A percentile compares a stretch with the other conserved stretches of the same genome.
Evolutionary conservation across 1,140 invertebrate species (phyloP).

Genomic region (Choristoneura fumiferana): DNA sequence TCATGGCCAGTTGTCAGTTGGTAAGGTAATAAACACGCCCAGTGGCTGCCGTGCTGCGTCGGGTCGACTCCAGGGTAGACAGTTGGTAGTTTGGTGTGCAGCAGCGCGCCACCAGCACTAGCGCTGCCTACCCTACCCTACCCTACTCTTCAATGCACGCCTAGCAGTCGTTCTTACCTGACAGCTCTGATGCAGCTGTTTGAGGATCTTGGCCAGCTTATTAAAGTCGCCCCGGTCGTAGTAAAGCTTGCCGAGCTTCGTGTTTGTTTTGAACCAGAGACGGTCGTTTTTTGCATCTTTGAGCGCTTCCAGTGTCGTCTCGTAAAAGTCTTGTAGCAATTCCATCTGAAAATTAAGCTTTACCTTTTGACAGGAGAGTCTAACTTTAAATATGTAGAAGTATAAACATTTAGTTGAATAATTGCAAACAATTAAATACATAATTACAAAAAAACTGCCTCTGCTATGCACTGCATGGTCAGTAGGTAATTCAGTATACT

Average conservation of each 20-base stretch:
- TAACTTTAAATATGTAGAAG: too few relatives aligned
- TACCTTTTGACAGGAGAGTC: slow-evolving; percentile 21
- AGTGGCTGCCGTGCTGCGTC: too few relatives aligned
- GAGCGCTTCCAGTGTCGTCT: slow-evolving; percentile 98
- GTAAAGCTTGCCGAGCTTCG: slow-evolving; percentile 98
- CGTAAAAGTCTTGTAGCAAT: slow-evolving; percentile 99
- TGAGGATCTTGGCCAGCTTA: slow-evolving; percentile 97
- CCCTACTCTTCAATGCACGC: too few relatives aligned
- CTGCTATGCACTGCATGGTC: too few relatives aligned
- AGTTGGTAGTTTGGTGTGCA: too few relatives aligned
- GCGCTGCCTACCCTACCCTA: too few relatives aligned
- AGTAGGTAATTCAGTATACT: too few relatives aligned
- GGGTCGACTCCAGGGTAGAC: too few relatives aligned
- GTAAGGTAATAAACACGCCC: too few relatives aligned
- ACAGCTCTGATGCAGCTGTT: slow-evolving; percentile 98
- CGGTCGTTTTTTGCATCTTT: slow-evolving; percentile 99
- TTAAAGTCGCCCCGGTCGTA: slow-evolving; percentile 97
- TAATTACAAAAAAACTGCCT: neutral
- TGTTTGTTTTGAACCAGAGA: slow-evolving; percentile 99
- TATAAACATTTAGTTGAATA: slow-evolving; percentile 17
- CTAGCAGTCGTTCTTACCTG: too few relatives aligned
- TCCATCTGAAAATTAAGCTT: slow-evolving; percentile 93
- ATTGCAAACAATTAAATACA: slow-evolving; percentile 20
- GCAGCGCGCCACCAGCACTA: too few relatives aligned
- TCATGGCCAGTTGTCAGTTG: too few relatives aligned